phyloP scores from a whole-genome alignment of 1,140 invertebrate genomes.

The Drosophila athabasca region DNA sequence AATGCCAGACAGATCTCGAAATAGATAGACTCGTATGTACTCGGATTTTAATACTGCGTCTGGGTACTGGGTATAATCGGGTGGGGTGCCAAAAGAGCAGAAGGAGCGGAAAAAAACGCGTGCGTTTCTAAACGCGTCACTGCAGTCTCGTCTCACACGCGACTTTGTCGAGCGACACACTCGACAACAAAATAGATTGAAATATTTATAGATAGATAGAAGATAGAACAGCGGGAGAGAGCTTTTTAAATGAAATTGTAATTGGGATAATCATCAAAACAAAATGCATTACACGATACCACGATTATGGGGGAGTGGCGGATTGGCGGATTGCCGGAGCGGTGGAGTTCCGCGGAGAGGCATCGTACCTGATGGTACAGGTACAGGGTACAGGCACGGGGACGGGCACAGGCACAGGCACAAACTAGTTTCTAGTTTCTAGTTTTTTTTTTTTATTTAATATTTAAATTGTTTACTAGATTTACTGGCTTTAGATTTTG shows the following conservation, averaged over 20 bases:
- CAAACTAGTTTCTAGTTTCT: conserved; percentile 50
- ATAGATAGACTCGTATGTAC: too few relatives aligned
- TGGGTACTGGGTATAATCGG: too few relatives aligned
- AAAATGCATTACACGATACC: conserved; percentile 42
- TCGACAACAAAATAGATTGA: background rate
- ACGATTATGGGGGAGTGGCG: conserved; percentile 7
- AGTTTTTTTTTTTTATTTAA: conserved; percentile 15
- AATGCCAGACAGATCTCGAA: too few relatives aligned
- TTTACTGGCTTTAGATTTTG: background rate
- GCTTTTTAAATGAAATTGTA: conserved; percentile 35
- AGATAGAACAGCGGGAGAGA: background rate
- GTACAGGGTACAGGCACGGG: background rate
- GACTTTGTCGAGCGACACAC: conserved; percentile 3
- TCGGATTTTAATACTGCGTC: too few relatives aligned
- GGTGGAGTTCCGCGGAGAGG: conserved; percentile 12
- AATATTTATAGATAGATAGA: background rate
- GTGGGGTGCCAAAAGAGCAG: background rate
- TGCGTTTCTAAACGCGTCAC: conserved; percentile 18
- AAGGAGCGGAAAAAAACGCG: conserved; percentile 19
- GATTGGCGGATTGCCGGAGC: too few relatives aligned
- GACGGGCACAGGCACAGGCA: background rate
- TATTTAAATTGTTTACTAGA: background rate
- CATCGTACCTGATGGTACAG: background rate
- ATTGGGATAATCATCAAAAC: conserved; percentile 56
- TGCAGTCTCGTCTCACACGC: conserved; percentile 8